Conservation (phyloP, 1,140 invertebrate genomes). For the Theocolax elegans region DNA sequence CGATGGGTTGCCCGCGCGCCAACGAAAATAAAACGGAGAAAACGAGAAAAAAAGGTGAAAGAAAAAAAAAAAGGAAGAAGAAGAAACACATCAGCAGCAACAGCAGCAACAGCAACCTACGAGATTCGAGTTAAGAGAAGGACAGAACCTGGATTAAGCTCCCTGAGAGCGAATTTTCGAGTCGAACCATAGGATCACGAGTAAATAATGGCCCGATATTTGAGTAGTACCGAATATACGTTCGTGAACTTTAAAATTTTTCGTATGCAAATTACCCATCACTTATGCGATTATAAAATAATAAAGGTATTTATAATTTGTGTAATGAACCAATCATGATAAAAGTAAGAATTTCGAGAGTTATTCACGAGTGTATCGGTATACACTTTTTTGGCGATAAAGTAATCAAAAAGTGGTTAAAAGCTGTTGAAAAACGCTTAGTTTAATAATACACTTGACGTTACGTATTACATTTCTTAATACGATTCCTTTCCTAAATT, state of each 20-base stretch:
- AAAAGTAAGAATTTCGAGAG: neutral
- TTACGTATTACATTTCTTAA: too few species aligned
- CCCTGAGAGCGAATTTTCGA: neutral
- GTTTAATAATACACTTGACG: too few species aligned
- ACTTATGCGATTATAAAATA: too few species aligned
- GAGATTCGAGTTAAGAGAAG: conserved; percentile 17
- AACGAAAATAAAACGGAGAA: conserved; percentile 16
- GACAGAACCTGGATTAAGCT: conserved; percentile 13
- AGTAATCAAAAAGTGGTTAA: too few species aligned
- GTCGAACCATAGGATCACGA: neutral
- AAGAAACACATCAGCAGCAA: neutral
- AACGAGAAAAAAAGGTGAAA: too few species aligned
- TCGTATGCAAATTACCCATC: too few species aligned
- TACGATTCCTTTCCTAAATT: too few species aligned
- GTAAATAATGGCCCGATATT: conserved; percentile 9
- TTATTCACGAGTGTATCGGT: too few species aligned
- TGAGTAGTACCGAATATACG: neutral
- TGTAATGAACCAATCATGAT: neutral
- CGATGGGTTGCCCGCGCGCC: neutral
- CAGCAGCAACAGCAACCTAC: neutral
- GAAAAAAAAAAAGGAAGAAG: too few species aligned
- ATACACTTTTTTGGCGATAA: too few species aligned
- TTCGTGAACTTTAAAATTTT: neutral
- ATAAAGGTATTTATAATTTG: too few species aligned
- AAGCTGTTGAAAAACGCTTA: too few species aligned